phyloP scores from a whole-genome alignment of 1,140 invertebrate species.

The Trachymyrmex cornetzi region DNA sequence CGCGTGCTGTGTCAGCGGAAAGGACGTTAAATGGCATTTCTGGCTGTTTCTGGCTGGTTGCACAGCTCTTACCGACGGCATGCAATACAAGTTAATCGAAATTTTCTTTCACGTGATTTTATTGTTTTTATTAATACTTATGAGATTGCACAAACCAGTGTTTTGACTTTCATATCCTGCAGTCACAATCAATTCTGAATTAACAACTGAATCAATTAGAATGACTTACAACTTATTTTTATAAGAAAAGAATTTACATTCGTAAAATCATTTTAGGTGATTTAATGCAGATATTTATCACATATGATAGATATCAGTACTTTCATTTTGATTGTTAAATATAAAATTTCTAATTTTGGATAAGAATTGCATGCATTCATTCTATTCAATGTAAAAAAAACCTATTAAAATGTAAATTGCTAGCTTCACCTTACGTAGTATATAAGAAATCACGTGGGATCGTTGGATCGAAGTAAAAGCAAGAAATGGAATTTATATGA shows the following conservation, averaged over 20 bases:
- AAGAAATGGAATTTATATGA: slow-evolving; percentile 24
- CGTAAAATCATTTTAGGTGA: background rate
- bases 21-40: slow-evolving; percentile 41
- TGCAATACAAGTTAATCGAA: slow-evolving; percentile 26
- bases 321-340: background rate
- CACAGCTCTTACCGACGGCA: slow-evolving; percentile 2
- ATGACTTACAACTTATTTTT: background rate
- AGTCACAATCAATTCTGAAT: background rate
- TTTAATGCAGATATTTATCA: background rate
- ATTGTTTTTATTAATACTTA: background rate
- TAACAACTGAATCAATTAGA: background rate
- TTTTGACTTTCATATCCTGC: background rate
- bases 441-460: slow-evolving; percentile 23
- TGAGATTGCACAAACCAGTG: background rate
- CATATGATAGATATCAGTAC: background rate
- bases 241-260: background rate
- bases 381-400: slow-evolving; percentile 1
- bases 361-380: background rate
- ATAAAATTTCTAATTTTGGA: slow-evolving; percentile 8
- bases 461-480: background rate
- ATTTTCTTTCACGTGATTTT: background rate
- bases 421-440: slow-evolving; percentile 1
- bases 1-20: slow-evolving; percentile 50
- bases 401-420: slow-evolving; percentile 22
- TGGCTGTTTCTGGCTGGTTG: slow-evolving; percentile 31